Conservation (phyloP, 2,113 vertebrate genomes). For the Microcebus jonahi region DNA sequence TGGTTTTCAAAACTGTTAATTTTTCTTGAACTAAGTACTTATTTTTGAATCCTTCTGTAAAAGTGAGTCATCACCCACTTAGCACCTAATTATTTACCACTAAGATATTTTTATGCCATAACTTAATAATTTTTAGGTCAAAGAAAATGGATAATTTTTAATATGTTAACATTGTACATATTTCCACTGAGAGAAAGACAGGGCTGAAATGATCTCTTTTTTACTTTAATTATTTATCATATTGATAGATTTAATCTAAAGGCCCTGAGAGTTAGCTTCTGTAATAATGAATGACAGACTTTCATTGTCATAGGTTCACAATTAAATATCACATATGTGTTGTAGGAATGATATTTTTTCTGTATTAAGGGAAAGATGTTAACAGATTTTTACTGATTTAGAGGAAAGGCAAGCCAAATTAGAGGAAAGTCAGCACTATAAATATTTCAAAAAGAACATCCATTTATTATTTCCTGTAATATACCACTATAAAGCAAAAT, state of each 20-base stretch:
- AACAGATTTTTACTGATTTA: conserved; percentile 52
- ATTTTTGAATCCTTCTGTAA: conserved; percentile 64
- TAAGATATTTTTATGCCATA: conserved; percentile 55
- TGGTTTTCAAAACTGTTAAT: conserved; percentile 42
- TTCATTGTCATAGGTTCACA: conserved; percentile 21
- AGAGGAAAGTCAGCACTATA: conserved; percentile 33
- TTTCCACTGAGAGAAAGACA: neutral
- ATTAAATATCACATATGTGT: neutral
- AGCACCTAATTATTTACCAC: conserved; percentile 65
- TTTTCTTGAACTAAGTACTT: conserved; percentile 15
- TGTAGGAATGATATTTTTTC: neutral
- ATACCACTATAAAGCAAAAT: conserved; percentile 7
- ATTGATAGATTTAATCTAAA: neutral
- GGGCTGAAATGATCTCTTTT: neutral
- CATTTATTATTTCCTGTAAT: conserved; percentile 26
- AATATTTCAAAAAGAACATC: conserved; percentile 58
- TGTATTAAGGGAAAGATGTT: conserved; percentile 27
- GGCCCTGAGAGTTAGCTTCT: neutral
- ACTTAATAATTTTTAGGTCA: conserved; percentile 57
- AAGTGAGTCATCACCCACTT: conserved; percentile 65
- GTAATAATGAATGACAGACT: conserved; percentile 11
- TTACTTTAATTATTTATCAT: conserved; percentile 37
- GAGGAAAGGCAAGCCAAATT: conserved; percentile 49
- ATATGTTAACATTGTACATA: conserved; percentile 22
- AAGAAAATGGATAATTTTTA: neutral